Evolutionary conservation across 2,113 vertebrate genomes (phyloP), one percentile per base, ranked within the genome.

Genomic region (Cynocephalus volans): DNA sequence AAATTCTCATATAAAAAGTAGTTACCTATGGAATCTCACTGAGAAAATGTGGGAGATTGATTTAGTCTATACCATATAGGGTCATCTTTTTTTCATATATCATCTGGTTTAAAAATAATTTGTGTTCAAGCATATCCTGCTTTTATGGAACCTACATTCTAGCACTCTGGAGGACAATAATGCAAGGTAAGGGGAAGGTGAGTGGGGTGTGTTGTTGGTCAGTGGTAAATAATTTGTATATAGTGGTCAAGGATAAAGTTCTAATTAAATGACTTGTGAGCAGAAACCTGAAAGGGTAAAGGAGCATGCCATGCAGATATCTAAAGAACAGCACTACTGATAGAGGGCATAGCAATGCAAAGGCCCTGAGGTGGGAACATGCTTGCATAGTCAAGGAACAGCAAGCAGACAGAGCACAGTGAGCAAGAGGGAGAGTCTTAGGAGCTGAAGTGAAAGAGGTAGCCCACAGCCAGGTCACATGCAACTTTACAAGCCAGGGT

Each of bases 71-170:
- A 52, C 21, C 88, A 5, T 72, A 12, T 50, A 41, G 6, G 13
- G 12, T 81, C 8, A 64, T 28, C 24, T 62, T 50, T 62, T 50
- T 84, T 94, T 67, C 81, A 64, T 31, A 65, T 6, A 88, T 73
- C 52, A 93, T 18, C 23, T 76, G 36, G 19, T 83, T 76, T 64
- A 64, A 79, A 65, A 77, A 52, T 26, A 36, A 72, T 80, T 28
- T 80, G 52, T 88, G 11, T 72, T 45, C 21, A 93, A 80, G 79
- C 31, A 11, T 65, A 69, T 52, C 54, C 48, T 41, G 26, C 36
- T 28, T 88, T 81, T 91, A 50, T 69, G 69, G 54, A 96, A 88
- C 5, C 24, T 84, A 48, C 3, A 77, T 86, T 92, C 52, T 65
- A 65, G 18, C 48, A 21, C 41, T 76, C 31, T 62, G 8, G 11